These are phyloP conservation scores for Rhagoletis pomonella DNA, from an alignment of 1,140 invertebrate species.

Conservation along the genomic window DNA sequence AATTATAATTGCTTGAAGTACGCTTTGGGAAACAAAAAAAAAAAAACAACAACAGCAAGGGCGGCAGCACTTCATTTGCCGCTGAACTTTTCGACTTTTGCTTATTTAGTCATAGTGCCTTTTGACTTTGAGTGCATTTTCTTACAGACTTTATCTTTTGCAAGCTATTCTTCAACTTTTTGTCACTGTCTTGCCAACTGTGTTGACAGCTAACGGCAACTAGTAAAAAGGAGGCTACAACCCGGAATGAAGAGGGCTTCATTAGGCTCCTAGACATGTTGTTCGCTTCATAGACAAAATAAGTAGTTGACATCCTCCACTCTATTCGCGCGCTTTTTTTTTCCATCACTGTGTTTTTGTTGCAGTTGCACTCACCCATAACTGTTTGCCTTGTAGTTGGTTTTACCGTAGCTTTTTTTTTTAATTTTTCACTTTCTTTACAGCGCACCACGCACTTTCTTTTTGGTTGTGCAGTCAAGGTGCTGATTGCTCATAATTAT, in stretches of 20 bases:
- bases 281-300: not conserved
- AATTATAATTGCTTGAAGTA: constrained; percentile 44
- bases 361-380: not conserved
- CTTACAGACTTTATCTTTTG: not conserved
- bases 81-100: constrained; percentile 39
- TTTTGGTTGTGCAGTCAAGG: constrained; percentile 52
- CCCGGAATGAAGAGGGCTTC: not conserved
- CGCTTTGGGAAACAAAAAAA: not conserved
- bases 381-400: not conserved
- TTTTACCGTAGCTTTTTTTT: not conserved
- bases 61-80: constrained; percentile 46
- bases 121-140: constrained; percentile 25
- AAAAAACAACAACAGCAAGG: not conserved
- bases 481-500: constrained; percentile 55
- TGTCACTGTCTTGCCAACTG: constrained; percentile 9
- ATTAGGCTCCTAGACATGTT: not conserved
- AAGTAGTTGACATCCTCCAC: no score
- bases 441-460: not conserved
- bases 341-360: not conserved
- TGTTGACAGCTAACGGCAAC: not conserved
- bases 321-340: not conserved
- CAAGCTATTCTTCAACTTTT: not conserved
- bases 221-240: no score
- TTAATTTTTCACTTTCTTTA: no score
- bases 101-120: not conserved